phyloP scores from a whole-genome alignment of 1,140 invertebrate species.

The Lepidotrigona ventralis region DNA sequence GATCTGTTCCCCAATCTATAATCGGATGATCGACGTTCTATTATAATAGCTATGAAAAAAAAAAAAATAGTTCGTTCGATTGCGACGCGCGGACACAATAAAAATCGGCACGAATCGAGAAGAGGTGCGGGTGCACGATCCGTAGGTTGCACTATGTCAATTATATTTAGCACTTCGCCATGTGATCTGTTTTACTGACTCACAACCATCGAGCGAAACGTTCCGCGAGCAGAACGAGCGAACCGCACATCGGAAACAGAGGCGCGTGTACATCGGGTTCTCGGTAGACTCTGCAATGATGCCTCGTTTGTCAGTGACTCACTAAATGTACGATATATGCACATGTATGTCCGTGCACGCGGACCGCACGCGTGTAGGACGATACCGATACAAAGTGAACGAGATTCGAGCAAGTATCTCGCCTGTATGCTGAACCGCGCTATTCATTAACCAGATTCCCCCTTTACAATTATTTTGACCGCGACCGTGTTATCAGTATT shows the following conservation, averaged over 20 bases:
- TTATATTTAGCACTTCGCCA: constrained; percentile 62
- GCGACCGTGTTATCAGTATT: neutral
- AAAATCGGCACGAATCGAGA: neutral
- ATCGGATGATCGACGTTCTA: too few species aligned
- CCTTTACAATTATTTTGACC: neutral
- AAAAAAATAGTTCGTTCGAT: neutral
- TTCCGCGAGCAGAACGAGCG: constrained; percentile 26
- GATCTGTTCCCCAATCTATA: too few species aligned
- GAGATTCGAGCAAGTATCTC: constrained; percentile 38
- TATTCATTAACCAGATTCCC: constrained; percentile 25
- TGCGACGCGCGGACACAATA: neutral
- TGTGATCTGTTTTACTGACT: constrained; percentile 57
- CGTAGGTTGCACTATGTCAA: constrained; percentile 55
- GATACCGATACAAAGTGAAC: constrained; percentile 31
- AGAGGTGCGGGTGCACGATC: neutral
- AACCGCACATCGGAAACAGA: constrained; percentile 36
- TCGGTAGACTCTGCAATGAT: constrained; percentile 49
- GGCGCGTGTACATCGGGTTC: constrained; percentile 43
- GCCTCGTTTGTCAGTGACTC: constrained; percentile 60
- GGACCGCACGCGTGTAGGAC: constrained; percentile 16
- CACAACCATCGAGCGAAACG: constrained; percentile 38
- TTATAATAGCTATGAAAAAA: neutral
- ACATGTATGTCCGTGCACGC: constrained; percentile 19
- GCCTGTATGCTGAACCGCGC: constrained; percentile 12
- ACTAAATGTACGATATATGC: constrained; percentile 61